These are phyloP conservation scores for Rhagologus leucostigma DNA, from an alignment of 2,113 vertebrate species.

Conservation along the genomic window DNA sequence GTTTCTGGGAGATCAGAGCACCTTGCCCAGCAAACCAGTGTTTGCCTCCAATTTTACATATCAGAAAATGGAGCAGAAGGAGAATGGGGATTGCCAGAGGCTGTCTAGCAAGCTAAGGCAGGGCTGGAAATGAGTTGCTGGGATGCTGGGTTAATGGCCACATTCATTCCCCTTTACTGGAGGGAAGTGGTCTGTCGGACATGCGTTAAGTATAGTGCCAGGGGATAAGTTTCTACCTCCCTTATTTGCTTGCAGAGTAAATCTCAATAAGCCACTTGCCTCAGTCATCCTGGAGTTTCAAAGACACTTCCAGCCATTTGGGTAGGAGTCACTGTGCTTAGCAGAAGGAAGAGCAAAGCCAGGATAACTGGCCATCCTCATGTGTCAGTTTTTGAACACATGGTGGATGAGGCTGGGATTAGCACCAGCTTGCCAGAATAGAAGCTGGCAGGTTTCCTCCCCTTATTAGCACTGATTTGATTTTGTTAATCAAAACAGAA, in stretches of 20 bases:
- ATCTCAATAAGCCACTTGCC: not conserved
- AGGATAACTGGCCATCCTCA: not conserved
- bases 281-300: not conserved
- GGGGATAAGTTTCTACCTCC: not conserved
- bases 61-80: not conserved
- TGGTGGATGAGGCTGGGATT: not conserved
- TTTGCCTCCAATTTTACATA: not conserved
- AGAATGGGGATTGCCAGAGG: not conserved
- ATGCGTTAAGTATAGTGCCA: not conserved
- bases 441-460: not conserved
- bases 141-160: not conserved
- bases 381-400: not conserved
- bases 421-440: not conserved
- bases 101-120: not conserved
- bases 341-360: not conserved
- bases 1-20: not conserved
- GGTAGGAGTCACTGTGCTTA: not conserved
- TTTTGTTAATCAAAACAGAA: not conserved
- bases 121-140: not conserved
- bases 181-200: not conserved
- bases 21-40: not conserved
- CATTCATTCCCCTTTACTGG: not conserved
- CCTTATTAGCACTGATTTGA: not conserved
- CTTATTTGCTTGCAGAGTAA: not conserved
- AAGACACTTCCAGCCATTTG: not conserved